Conservation (phyloP, 2,113 vertebrate genomes). For the Chionomys nivalis region DNA sequence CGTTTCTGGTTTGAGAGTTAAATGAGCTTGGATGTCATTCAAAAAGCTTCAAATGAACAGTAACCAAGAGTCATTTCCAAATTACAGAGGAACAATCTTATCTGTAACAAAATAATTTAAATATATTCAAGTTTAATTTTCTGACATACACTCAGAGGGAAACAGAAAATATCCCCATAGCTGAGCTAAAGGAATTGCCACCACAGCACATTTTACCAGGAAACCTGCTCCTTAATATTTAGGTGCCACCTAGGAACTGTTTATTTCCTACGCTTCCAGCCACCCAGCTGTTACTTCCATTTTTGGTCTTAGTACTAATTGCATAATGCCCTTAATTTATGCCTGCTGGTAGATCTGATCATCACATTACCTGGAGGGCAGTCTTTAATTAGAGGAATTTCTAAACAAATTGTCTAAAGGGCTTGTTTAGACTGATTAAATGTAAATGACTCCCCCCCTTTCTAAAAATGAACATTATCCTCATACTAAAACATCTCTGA, state of each 20-base stretch:
- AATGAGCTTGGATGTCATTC: conserved; percentile 18
- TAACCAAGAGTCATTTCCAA: neutral
- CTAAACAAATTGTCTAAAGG: conserved; percentile 89
- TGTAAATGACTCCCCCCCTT: conserved; percentile 66
- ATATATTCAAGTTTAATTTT: conserved; percentile 24
- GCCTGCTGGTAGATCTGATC: conserved; percentile 88
- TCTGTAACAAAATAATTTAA: neutral
- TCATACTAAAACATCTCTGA: conserved; percentile 69
- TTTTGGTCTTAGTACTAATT: conserved; percentile 89
- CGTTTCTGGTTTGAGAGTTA: neutral
- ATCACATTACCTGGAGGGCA: conserved; percentile 88
- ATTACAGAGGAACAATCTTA: conserved; percentile 13
- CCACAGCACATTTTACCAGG: neutral
- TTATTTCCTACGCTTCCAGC: conserved; percentile 82
- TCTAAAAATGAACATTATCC: conserved; percentile 81
- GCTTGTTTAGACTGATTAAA: conserved; percentile 88
- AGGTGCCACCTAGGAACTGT: conserved; percentile 82
- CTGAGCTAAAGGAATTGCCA: conserved; percentile 40
- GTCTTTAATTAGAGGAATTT: conserved; percentile 89
- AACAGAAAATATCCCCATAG: neutral
- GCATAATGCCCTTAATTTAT: conserved; percentile 90
- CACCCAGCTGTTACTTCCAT: conserved; percentile 87
- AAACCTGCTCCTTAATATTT: conserved; percentile 62
- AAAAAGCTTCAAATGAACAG: neutral
- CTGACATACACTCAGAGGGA: neutral